phyloP scores from a whole-genome alignment of 2,797 vertebrate species.

The Channa striata region DNA sequence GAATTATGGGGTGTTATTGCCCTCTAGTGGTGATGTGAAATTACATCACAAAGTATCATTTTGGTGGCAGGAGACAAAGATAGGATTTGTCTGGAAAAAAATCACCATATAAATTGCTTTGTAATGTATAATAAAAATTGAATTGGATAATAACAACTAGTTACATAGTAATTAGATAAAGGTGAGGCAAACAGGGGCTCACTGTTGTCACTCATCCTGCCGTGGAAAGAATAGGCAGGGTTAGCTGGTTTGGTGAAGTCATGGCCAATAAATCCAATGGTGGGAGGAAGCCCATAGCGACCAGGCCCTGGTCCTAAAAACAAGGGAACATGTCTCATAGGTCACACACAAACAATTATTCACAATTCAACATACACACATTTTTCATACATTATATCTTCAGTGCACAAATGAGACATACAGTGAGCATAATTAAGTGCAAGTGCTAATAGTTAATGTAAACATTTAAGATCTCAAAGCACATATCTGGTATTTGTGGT shows the following conservation, averaged over 20 bases:
- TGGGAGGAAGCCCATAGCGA: constrained; percentile 86
- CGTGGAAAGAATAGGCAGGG: constrained; percentile 87
- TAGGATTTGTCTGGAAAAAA: too few relatives aligned
- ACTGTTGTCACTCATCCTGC: constrained; percentile 83
- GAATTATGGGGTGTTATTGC: constrained; percentile 40
- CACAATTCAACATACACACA: not conserved
- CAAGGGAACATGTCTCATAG: not conserved
- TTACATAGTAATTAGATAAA: not conserved
- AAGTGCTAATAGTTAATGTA: not conserved
- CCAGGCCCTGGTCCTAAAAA: constrained; percentile 87
- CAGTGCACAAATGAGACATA: not conserved
- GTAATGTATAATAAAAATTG: not conserved
- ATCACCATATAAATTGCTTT: not conserved
- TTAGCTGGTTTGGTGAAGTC: constrained; percentile 85
- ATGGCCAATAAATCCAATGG: constrained; percentile 86
- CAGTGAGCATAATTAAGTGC: not conserved
- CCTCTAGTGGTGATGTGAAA: constrained; percentile 56
- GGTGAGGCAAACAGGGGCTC: constrained; percentile 39
- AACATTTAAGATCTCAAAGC: too few relatives aligned
- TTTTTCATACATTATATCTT: constrained; percentile 1
- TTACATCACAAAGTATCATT: constrained; percentile 22
- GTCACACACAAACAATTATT: not conserved
- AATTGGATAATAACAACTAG: not conserved
- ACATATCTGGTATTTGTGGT: too few relatives aligned
- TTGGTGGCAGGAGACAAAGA: too few relatives aligned